Evolutionary conservation across 2,113 vertebrate species (phyloP).

Genomic region (Alethe castanea): DNA sequence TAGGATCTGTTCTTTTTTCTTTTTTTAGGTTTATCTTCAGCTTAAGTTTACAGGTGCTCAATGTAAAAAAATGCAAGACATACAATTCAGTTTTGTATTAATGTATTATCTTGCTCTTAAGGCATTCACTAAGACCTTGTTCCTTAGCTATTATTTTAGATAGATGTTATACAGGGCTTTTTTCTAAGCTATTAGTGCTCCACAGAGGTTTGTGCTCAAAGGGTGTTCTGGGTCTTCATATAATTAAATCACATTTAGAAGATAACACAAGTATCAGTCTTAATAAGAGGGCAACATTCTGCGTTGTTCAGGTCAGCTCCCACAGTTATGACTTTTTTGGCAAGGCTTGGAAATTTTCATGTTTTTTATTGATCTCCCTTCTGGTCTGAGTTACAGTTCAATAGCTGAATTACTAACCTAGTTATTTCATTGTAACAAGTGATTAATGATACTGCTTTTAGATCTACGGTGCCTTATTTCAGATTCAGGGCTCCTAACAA

Average conservation of each 20-base stretch:
- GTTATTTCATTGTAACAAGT: background rate
- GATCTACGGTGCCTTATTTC: background rate
- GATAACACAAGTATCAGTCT: background rate
- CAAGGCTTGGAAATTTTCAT: conserved; percentile 18
- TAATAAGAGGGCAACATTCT: background rate
- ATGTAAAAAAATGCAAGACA: background rate
- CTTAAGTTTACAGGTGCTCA: background rate
- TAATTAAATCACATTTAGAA: background rate
- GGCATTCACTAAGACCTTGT: background rate
- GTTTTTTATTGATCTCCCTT: background rate
- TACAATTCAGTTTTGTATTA: background rate
- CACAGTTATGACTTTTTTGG: background rate
- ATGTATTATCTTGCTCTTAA: background rate
- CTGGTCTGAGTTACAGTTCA: background rate
- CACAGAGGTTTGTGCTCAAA: background rate
- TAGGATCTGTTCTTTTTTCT: accelerated
- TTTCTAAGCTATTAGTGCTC: background rate
- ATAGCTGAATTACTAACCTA: conserved; percentile 3
- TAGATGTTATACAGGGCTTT: background rate
- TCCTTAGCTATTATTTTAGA: background rate
- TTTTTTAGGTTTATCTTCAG: background rate
- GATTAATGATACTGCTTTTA: background rate
- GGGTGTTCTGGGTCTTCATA: background rate
- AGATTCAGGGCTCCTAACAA: background rate
- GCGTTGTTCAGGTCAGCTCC: background rate